A percentile compares a stretch with the other conserved stretches of the same genome.
These are phyloP conservation scores for Pseudococcus jackbeardsleyi DNA, from an alignment of 2,888 invertebrate species.

Conservation along the genomic window DNA sequence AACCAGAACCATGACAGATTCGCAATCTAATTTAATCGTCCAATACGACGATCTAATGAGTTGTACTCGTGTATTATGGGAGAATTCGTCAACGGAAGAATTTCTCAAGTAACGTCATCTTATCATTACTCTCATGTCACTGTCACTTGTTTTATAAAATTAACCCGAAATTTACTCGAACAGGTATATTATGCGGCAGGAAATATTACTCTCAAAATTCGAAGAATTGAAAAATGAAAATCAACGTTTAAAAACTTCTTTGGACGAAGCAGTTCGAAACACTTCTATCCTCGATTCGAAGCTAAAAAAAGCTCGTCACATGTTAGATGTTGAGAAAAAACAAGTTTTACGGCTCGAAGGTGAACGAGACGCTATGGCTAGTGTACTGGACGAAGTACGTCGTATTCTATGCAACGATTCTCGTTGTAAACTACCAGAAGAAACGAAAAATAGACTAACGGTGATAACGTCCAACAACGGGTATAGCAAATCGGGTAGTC, in stretches of 20 bases:
- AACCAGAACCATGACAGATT: neutral
- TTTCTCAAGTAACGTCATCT: neutral
- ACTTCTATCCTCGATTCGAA: slow-evolving; percentile 56
- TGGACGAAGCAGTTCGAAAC: slow-evolving; percentile 43
- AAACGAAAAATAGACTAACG: slow-evolving; percentile 81
- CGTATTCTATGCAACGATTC: slow-evolving; percentile 66
- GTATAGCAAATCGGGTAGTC: slow-evolving; percentile 69
- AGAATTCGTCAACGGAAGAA: neutral
- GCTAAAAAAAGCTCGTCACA: slow-evolving; percentile 53
- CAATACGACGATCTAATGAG: slow-evolving; percentile 57
- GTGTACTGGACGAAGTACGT: slow-evolving; percentile 66
- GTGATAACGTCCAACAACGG: slow-evolving; percentile 74
- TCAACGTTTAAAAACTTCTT: slow-evolving; percentile 49
- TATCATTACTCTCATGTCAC: neutral
- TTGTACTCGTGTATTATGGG: slow-evolving; percentile 29
- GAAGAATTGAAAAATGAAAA: slow-evolving; percentile 45
- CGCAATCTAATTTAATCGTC: neutral
- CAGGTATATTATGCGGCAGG: slow-evolving; percentile 43
- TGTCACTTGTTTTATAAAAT: no score
- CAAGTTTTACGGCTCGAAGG: slow-evolving; percentile 53
- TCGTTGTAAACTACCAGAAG: slow-evolving; percentile 78
- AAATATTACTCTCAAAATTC: slow-evolving; percentile 26
- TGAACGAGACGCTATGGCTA: slow-evolving; percentile 50
- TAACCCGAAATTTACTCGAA: neutral
- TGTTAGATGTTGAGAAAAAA: slow-evolving; percentile 61